Evolutionary conservation across 2,113 vertebrate species (phyloP).

Genomic region (Colaptes auratus): DNA sequence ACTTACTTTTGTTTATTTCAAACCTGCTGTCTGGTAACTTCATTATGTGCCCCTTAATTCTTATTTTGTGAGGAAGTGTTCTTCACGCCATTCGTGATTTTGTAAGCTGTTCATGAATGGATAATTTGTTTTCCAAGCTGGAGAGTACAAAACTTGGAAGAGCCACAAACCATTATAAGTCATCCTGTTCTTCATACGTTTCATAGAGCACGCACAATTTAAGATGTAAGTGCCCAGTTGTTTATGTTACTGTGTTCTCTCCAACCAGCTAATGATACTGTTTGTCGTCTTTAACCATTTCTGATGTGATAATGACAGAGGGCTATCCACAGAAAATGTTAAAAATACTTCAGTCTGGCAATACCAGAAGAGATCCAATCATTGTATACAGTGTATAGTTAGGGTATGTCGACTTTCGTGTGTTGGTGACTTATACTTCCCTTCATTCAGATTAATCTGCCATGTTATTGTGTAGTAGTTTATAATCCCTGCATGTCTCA

Average conservation of each 20-base stretch:
- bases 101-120: not conserved
- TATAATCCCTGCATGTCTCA: not conserved
- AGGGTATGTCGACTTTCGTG: not conserved
- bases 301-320: not conserved
- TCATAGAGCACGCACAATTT: not conserved
- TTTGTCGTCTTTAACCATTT: not conserved
- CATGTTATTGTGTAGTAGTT: not conserved
- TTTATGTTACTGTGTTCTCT: not conserved
- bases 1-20: constrained; percentile 39
- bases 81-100: not conserved
- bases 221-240: not conserved
- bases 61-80: not conserved
- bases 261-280: not conserved
- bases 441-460: not conserved
- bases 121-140: not conserved
- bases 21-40: not conserved
- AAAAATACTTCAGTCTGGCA: not conserved
- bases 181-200: not conserved
- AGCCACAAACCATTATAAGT: not conserved
- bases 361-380: not conserved
- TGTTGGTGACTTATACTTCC: not conserved
- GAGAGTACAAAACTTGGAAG: not conserved
- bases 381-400: not conserved
- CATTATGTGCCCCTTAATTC: not conserved
- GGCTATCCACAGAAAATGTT: not conserved